These are phyloP conservation scores for Tachina grossa DNA, from an alignment of 2,888 invertebrate species.

Conservation along the genomic window DNA sequence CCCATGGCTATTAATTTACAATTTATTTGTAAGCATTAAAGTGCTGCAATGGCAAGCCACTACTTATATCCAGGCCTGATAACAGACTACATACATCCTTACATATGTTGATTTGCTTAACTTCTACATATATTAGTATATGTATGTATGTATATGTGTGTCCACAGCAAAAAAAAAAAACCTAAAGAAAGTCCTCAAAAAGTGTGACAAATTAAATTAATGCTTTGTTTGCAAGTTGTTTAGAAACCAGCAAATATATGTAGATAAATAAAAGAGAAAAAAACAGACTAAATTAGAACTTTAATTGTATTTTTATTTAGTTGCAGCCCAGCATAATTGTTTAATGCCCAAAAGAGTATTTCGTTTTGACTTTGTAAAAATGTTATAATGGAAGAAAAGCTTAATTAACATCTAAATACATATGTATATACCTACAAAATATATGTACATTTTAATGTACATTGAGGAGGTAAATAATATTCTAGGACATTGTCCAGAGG, in stretches of 20 bases:
- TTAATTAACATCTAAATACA: conserved; percentile 44
- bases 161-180: neutral
- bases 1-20: no score
- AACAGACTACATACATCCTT: no score
- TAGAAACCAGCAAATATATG: conserved; percentile 16
- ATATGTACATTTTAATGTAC: no score
- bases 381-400: neutral
- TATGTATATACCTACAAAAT: no score
- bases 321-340: conserved; percentile 52
- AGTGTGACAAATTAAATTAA: conserved; percentile 75
- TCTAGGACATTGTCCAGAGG: neutral
- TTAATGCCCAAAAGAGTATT: conserved; percentile 61
- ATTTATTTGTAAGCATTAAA: no score
- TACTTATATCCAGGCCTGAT: no score
- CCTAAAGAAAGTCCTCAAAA: conserved; percentile 51
- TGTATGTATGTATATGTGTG: neutral
- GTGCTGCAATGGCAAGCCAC: no score
- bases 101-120: no score
- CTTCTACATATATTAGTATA: no score
- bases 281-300: conserved; percentile 26
- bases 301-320: conserved; percentile 46
- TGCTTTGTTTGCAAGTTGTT: conserved; percentile 74
- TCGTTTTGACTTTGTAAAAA: conserved; percentile 13
- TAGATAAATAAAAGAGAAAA: conserved; percentile 66
- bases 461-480: conserved; percentile 23